Evolutionary conservation across 2,888 invertebrate species (phyloP).

Genomic region (Rhagophthalmus giganteus): DNA sequence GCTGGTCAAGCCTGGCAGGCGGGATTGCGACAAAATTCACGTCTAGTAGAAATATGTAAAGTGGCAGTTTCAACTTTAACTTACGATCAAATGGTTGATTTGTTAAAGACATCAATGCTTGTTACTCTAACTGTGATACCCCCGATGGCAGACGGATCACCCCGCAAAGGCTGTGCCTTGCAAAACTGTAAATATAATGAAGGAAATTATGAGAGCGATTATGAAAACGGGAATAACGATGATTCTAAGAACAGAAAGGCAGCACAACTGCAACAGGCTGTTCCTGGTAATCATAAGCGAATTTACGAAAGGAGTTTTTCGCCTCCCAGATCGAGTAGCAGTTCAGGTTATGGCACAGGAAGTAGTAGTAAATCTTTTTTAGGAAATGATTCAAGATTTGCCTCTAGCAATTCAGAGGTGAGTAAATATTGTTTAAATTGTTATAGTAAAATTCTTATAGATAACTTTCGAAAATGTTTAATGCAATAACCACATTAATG

Average conservation of each 20-base stretch:
- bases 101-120: slow-evolving; percentile 84
- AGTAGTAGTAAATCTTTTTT: slow-evolving; percentile 58
- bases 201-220: slow-evolving; percentile 66
- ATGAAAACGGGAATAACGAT: slow-evolving; percentile 65
- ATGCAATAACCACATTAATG: no score
- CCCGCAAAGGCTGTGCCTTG: slow-evolving; percentile 68
- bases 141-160: slow-evolving; percentile 69
- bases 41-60: slow-evolving; percentile 75
- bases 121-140: slow-evolving; percentile 84
- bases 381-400: slow-evolving; percentile 35
- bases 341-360: slow-evolving; percentile 84
- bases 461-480: no score
- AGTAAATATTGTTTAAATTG: slow-evolving; percentile 5
- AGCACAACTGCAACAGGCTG: slow-evolving; percentile 58
- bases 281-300: slow-evolving; percentile 65
- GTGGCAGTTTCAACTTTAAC: slow-evolving; percentile 81
- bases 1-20: slow-evolving; percentile 73
- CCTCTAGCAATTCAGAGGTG: slow-evolving; percentile 34
- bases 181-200: slow-evolving; percentile 67
- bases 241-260: slow-evolving; percentile 54
- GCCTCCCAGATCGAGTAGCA: slow-evolving; percentile 76
- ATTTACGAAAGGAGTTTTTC: slow-evolving; percentile 74
- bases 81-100: slow-evolving; percentile 91
- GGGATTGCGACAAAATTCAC: slow-evolving; percentile 86
- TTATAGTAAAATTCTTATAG: no score